Base-by-base conservation (phyloP, 2,797 vertebrate species). In the Hoplostethus mediterraneus region DNA sequence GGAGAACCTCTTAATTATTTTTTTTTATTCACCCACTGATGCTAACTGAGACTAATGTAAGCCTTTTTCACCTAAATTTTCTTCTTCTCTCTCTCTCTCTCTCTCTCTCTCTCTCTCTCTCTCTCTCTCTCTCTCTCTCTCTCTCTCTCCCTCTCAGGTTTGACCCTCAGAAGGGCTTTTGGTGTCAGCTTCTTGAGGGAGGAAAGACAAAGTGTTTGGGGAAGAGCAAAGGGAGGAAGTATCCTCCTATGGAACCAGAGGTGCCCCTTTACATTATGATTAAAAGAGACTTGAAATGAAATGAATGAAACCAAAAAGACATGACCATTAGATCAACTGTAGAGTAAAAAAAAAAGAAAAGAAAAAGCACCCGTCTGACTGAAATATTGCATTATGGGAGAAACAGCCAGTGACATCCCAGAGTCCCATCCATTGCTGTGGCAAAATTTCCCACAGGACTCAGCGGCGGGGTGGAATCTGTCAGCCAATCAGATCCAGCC, bases 131-230 rank as follows among this genome's bases (percentile, higher is more conserved):
- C 53, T n/a, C 44, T 47, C 21, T 42, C 30, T 44, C 55, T 70
- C 14, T 63, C 25, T 77, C 47, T 61, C 13, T 1, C 59, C 52
- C 63, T 59, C 62, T 33, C 73, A 99, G 98, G 86, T 99, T 99
- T 87, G 97, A 99, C 85, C 96, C 96, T 82, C 97, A 99, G 88
- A 99, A 98, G 90, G 98, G 98, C 21, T 99, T 98, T 85, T 99
- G 98, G 98, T 98, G 98, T 90, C 97, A 99, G 82, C 90, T 99
- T 17, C 77, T 98, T 59, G 98, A 99, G 81, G 97, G 97, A 84
- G 98, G 98, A 62, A 96, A 95, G 90, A 98, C 97, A 36, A 99
- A 98, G 92, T 99, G 98, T 89, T 95, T 99, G 84, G 97, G 98
- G 12, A 99, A 97, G 89, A 98, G 95, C 90, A 98, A 99, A 94